Evolutionary conservation across 2,113 vertebrate genomes (phyloP), one percentile per base, ranked within the genome.

Genomic region (Notechis scutatus): DNA sequence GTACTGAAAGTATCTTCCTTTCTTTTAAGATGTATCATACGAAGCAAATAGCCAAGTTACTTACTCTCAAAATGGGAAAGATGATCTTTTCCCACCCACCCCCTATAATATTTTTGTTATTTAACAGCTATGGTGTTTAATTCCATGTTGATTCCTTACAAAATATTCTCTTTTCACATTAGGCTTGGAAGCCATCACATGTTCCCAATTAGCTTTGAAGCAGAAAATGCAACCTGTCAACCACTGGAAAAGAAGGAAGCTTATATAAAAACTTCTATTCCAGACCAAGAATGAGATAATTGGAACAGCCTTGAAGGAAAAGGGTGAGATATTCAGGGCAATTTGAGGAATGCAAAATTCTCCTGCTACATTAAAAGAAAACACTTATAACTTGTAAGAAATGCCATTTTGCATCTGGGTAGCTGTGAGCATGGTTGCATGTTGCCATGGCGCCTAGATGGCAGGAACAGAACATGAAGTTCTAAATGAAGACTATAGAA

Each of bases 201-300:
- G 21, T 89, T 85, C 85, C 14, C 55, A 89, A 61, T 89, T 93
- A 61, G 56, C 74, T 89, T 87, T 52, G 55, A 91, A 29, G 61
- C 69, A 87, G 69, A 59, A 24, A 47, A 57, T 61, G 42, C 26
- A 86, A 47, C 34, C 1, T 11, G 61, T 29, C 59, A 20, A 1
- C n/a, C 12, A 34, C 20, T 0, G 0, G 0, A 0, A 8, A 0
- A 2, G 87, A 18, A 64, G 57, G 23, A 14, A 4, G 5, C 50
- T 52, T 5, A 2, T 0, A 10, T 29, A 39, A 29, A 45, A 69
- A 4, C 45, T n/a, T 69, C 86, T 55, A 34, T 18, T 74, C 21
- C 55, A 74, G 45, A 47, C 10, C 0, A 42, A 24, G 50, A 55
- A 88, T 87, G 85, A 87, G 57, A 56, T 47, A 1, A 1, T 5